A percentile compares a stretch with the other conserved stretches of the same genome.
phyloP scores from a whole-genome alignment of 2,113 vertebrate species.

The Nerophis ophidion region DNA sequence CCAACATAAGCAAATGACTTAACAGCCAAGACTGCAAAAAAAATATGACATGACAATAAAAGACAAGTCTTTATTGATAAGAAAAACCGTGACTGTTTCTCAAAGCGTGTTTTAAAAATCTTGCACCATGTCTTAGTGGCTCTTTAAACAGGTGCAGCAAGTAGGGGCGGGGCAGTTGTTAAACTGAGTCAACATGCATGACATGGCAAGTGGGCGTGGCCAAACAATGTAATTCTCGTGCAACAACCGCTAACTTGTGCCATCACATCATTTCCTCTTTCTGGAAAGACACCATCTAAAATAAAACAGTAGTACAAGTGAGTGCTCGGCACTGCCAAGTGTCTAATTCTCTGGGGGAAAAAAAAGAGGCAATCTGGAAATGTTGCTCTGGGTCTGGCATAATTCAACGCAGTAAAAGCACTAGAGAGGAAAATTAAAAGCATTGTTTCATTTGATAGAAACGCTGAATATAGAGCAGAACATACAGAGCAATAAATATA shows the following conservation, averaged over 20 bases:
- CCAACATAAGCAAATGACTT: too few species aligned
- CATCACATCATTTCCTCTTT: conserved; percentile 8
- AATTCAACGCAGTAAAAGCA: neutral
- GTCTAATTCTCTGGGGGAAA: too few species aligned
- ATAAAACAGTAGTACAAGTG: conserved; percentile 11
- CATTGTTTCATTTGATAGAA: conserved; percentile 8
- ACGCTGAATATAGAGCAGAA: conserved; percentile 37
- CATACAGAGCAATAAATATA: conserved; percentile 62
- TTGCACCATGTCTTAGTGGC: conserved; percentile 15
- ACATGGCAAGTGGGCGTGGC: conserved; percentile 15
- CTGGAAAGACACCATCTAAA: conserved; percentile 51
- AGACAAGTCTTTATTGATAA: conserved; percentile 59
- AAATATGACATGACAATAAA: conserved; percentile 34
- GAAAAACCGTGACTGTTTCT: conserved; percentile 45
- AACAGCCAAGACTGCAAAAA: too few species aligned
- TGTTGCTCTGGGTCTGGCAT: conserved; percentile 37
- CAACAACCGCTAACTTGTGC: conserved; percentile 5
- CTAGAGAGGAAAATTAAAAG: conserved; percentile 22
- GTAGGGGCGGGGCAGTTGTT: conserved; percentile 15
- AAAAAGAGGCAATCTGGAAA: neutral
- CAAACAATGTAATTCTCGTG: neutral
- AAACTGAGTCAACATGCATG: conserved; percentile 34
- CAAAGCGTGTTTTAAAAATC: conserved; percentile 42
- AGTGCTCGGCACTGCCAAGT: neutral
- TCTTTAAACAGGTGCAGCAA: conserved; percentile 36